Conservation (phyloP, 2,888 invertebrate species). For the Smittia aterrima region DNA sequence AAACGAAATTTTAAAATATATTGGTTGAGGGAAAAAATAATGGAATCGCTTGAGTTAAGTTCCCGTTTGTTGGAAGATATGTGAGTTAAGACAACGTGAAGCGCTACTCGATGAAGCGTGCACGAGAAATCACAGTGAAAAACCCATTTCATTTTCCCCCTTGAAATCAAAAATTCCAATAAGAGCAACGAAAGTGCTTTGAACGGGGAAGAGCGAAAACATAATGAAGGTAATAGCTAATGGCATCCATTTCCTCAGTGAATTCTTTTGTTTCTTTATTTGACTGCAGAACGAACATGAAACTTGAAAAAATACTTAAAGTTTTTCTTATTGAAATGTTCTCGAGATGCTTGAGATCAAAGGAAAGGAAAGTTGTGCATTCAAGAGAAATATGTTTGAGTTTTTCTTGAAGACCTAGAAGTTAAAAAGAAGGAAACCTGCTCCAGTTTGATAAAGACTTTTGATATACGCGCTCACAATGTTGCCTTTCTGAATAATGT, state of each 20-base stretch:
- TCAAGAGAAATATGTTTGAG: too few relatives aligned
- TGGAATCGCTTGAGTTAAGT: not conserved
- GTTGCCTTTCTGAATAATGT: not conserved
- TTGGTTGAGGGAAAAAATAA: not conserved
- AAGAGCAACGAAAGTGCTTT: not conserved
- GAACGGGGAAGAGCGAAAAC: not conserved
- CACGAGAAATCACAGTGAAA: constrained; percentile 8
- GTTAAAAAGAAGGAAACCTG: too few relatives aligned
- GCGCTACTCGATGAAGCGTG: not conserved
- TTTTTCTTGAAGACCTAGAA: too few relatives aligned
- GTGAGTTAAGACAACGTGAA: not conserved
- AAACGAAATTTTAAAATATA: not conserved
- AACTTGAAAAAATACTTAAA: not conserved
- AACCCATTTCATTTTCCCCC: not conserved
- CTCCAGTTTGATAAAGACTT: too few relatives aligned
- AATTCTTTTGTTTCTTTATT: not conserved
- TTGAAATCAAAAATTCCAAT: constrained; percentile 2
- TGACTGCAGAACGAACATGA: not conserved
- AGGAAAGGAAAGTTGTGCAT: too few relatives aligned
- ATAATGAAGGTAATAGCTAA: constrained; percentile 11
- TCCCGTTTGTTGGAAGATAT: not conserved
- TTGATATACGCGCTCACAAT: too few relatives aligned
- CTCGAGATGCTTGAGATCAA: too few relatives aligned
- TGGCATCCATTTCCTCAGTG: constrained; percentile 1
- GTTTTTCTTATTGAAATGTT: constrained; percentile 14